phyloP scores from a whole-genome alignment of 2,113 vertebrate species.

The Psittacara wagleri region DNA sequence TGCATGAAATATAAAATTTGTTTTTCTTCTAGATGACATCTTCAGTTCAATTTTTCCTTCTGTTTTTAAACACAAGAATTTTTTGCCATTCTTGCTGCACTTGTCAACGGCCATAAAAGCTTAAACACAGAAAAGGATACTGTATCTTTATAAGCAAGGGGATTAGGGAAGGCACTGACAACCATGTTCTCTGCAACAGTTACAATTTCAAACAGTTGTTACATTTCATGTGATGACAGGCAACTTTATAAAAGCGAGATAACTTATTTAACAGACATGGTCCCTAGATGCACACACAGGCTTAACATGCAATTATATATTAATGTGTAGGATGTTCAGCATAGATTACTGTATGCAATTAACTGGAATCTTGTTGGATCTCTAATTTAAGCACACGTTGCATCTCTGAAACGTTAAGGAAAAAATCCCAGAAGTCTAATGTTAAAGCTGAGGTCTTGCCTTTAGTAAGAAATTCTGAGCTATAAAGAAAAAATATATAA shows the following conservation, averaged over 20 bases:
- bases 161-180: not conserved
- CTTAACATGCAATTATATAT: not conserved
- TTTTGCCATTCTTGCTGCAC: not conserved
- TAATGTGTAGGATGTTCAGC: not conserved
- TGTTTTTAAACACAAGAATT: not conserved
- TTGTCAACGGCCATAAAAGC: not conserved
- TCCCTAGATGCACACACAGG: not conserved
- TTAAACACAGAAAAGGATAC: not conserved
- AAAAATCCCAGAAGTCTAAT: rapidly evolving
- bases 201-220: not conserved
- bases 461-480: not conserved
- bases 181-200: not conserved
- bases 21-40: not conserved
- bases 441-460: not conserved
- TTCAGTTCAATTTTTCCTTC: not conserved
- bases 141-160: not conserved
- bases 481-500: not conserved
- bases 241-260: not conserved
- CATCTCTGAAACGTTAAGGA: not conserved
- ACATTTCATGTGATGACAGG: not conserved
- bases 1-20: not conserved
- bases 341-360: not conserved
- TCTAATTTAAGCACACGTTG: not conserved
- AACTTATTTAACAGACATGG: not conserved
- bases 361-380: not conserved